Evolutionary conservation across 2,113 vertebrate species (phyloP).

Genomic region (Mus spicilegus): DNA sequence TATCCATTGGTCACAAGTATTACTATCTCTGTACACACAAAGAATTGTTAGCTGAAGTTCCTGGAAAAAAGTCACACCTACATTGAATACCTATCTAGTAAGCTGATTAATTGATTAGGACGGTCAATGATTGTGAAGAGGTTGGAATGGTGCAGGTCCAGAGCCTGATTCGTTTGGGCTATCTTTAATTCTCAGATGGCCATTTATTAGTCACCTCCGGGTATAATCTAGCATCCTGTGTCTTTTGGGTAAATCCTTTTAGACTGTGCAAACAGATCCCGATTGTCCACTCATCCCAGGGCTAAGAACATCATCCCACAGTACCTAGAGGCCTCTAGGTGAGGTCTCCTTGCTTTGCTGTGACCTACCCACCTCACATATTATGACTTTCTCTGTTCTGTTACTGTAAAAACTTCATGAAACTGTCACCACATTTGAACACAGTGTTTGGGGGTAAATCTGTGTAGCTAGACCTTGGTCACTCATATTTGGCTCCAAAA

Average conservation of each 20-base stretch:
- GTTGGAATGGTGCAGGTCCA: not conserved
- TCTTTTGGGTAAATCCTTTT: not conserved
- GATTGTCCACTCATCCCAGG: not conserved
- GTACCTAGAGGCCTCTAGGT: not conserved
- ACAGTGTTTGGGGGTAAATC: not conserved
- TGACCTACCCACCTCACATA: not conserved
- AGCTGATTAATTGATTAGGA: not conserved
- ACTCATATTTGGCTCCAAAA: not conserved
- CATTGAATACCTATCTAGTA: not conserved
- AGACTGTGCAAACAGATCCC: too few species aligned
- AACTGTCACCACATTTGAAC: not conserved
- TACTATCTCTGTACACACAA: not conserved
- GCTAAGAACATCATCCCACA: not conserved
- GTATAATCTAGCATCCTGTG: not conserved
- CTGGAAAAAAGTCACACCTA: not conserved
- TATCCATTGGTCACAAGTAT: not conserved
- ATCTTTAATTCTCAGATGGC: too few species aligned
- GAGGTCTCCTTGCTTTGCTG: not conserved
- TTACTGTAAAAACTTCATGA: not conserved
- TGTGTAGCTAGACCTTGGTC: not conserved
- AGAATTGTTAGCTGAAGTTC: not conserved
- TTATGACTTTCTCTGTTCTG: not conserved
- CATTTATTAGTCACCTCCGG: not conserved
- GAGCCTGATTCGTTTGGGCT: too few species aligned
- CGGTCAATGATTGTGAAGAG: not conserved